These are phyloP conservation scores for Pemphigus obesinymphae DNA, from an alignment of 1,140 invertebrate species.

Conservation along the genomic window DNA sequence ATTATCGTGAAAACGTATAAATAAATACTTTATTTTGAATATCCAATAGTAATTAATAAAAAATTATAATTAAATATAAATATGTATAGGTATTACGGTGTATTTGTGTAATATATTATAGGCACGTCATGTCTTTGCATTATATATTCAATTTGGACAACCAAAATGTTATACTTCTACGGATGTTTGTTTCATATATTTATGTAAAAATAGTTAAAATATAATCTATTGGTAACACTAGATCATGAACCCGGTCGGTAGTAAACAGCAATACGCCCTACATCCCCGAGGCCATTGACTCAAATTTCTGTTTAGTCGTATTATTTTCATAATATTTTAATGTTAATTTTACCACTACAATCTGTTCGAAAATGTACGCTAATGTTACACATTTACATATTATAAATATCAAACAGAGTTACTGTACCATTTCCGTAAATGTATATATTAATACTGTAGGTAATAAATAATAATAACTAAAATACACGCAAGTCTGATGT, in stretches of 20 bases:
- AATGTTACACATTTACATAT: background rate
- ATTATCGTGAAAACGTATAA: too few species aligned
- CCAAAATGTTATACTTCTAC: too few species aligned
- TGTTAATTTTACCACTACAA: background rate
- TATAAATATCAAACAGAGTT: background rate
- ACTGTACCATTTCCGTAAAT: too few species aligned
- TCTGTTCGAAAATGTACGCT: background rate
- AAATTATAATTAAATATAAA: too few species aligned
- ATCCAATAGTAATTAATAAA: too few species aligned
- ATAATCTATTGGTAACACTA: slow-evolving; percentile 3
- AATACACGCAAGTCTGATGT: background rate
- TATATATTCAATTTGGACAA: too few species aligned
- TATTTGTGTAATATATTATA: too few species aligned
- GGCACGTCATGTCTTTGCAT: too few species aligned
- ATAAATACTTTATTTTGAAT: too few species aligned
- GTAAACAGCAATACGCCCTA: background rate
- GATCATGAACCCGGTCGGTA: background rate
- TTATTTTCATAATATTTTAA: background rate
- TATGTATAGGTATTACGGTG: too few species aligned
- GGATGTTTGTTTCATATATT: too few species aligned
- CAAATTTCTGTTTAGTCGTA: background rate
- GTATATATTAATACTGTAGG: background rate
- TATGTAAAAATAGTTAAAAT: too few species aligned
- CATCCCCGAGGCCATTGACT: background rate
- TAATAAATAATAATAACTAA: background rate